Percentiles rank a stretch among this genome's conserved stretches.
Evolutionary conservation across 2,888 invertebrate species (phyloP).

Genomic region (Chorisops tibialis): DNA sequence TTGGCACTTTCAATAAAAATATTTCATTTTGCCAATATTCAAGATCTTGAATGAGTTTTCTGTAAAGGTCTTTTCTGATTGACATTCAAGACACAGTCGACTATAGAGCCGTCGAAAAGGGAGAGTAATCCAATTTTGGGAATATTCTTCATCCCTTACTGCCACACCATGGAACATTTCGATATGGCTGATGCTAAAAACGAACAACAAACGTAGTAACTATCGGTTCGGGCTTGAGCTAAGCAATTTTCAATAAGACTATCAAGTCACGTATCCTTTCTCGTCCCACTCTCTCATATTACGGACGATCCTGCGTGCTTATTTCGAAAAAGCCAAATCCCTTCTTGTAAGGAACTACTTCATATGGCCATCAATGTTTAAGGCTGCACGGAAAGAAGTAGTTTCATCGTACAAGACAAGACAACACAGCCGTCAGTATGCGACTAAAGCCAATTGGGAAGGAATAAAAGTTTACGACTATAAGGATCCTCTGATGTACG

Average conservation of each 20-base stretch:
- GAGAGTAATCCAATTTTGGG: slow-evolving; percentile 23
- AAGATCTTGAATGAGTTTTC: no score
- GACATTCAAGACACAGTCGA: slow-evolving; percentile 13
- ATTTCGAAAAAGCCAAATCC: neutral
- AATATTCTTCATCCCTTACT: neutral
- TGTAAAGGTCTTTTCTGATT: neutral
- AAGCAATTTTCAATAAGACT: slow-evolving; percentile 25
- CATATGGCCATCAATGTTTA: neutral
- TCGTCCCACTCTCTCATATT: neutral
- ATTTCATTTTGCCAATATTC: no score
- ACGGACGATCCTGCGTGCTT: neutral
- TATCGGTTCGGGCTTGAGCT: slow-evolving; percentile 12
- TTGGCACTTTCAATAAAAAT: no score
- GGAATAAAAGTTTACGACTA: neutral
- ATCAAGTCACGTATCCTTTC: slow-evolving; percentile 22
- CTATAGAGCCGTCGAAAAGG: slow-evolving; percentile 11
- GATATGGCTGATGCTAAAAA: neutral
- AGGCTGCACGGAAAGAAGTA: no score
- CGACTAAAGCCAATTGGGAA: slow-evolving; percentile 5
- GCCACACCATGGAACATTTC: neutral
- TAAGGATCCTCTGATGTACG: neutral
- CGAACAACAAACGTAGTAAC: slow-evolving; percentile 8
- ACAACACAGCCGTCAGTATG: neutral
- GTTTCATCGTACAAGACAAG: neutral
- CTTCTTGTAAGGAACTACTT: neutral